These are phyloP conservation scores for Denticeps clupeoides DNA, from an alignment of 2,797 vertebrate species.

Conservation along the genomic window DNA sequence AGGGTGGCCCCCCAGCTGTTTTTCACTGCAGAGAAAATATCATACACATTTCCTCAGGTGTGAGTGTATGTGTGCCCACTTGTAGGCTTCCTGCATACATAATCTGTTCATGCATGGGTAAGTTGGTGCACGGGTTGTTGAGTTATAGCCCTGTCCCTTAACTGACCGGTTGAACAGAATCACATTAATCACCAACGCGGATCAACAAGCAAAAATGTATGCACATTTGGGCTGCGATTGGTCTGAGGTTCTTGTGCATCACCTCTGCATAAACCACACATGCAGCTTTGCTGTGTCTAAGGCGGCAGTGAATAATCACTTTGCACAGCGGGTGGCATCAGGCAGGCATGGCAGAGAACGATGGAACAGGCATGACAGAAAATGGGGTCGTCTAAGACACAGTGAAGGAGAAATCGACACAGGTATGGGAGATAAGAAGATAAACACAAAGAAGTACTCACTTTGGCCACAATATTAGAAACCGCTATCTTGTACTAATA, in stretches of 20 bases:
- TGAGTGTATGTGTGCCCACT: too few relatives aligned
- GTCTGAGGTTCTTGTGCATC: constrained; percentile 32
- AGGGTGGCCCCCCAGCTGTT: too few relatives aligned
- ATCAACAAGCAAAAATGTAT: constrained; percentile 50
- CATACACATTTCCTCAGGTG: too few relatives aligned
- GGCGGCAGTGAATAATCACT: constrained; percentile 43
- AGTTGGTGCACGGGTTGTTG: too few relatives aligned
- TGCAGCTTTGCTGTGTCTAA: constrained; percentile 42
- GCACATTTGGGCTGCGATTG: constrained; percentile 32
- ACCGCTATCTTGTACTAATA: too few relatives aligned
- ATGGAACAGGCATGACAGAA: too few relatives aligned
- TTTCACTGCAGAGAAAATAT: too few relatives aligned
- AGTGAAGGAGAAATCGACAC: not conserved
- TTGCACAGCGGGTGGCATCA: constrained; percentile 22
- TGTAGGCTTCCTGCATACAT: too few relatives aligned
- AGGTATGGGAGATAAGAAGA: not conserved
- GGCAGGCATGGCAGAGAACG: not conserved
- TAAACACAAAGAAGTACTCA: not conserved
- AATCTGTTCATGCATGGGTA: too few relatives aligned
- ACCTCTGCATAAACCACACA: constrained; percentile 52
- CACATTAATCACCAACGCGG: constrained; percentile 41
- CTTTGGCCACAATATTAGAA: too few relatives aligned
- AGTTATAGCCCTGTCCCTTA: constrained; percentile 40
- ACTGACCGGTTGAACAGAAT: constrained; percentile 18
- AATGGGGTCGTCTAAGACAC: not conserved